Evolutionary conservation across 2,888 invertebrate species (phyloP).

Genomic region (Phalera bucephala): DNA sequence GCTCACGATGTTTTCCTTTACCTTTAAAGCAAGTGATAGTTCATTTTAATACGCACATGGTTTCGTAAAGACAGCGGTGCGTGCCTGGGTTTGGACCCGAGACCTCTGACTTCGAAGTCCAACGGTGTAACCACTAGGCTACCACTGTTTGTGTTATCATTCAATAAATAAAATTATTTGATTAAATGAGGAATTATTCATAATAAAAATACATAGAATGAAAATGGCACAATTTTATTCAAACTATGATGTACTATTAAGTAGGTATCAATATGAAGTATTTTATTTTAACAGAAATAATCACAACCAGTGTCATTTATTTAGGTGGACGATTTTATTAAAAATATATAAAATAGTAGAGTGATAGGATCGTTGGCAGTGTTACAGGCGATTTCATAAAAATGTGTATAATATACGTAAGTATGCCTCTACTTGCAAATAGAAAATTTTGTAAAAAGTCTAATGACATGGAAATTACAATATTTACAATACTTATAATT

Average conservation of each 20-base stretch:
- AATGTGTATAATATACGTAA: constrained; percentile 27
- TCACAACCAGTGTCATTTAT: constrained; percentile 67
- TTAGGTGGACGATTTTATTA: constrained; percentile 43
- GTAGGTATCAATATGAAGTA: constrained; percentile 37
- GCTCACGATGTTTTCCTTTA: no score
- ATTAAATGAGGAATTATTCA: no score
- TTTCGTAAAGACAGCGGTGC: no score
- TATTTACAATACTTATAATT: constrained; percentile 31
- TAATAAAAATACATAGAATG: constrained; percentile 34
- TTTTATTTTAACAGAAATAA: constrained; percentile 47
- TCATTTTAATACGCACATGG: no score
- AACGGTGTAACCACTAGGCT: no score
- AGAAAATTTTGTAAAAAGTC: constrained; percentile 55
- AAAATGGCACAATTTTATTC: constrained; percentile 76
- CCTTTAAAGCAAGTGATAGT: no score
- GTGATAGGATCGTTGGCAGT: constrained; percentile 46
- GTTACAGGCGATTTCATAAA: constrained; percentile 26
- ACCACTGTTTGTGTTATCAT: no score
- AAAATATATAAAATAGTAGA: constrained; percentile 26
- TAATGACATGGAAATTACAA: constrained; percentile 43
- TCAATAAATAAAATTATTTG: no score
- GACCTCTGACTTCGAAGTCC: no score
- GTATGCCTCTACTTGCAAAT: constrained; percentile 27
- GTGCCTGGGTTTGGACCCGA: no score
- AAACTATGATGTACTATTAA: constrained; percentile 46